Conservation (phyloP, 2,113 vertebrate species). For the Leiothrix lutea region DNA sequence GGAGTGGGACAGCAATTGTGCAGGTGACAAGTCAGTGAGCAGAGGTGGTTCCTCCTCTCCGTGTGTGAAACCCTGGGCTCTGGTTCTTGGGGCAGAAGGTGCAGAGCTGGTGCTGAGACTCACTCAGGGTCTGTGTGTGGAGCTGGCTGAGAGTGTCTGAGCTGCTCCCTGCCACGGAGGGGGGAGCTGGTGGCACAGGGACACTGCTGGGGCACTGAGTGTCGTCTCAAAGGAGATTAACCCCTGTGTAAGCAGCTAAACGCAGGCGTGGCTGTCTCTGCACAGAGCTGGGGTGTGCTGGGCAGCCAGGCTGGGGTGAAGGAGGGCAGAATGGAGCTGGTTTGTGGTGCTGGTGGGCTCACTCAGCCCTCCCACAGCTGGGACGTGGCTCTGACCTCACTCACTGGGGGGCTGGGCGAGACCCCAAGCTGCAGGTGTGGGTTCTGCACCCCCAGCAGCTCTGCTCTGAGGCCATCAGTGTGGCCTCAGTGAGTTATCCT, state of each 20-base stretch:
- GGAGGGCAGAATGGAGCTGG: background rate
- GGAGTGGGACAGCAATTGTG: background rate
- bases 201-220: accelerated
- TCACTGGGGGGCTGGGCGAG: background rate
- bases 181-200: background rate
- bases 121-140: accelerated
- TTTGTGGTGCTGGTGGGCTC: background rate
- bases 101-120: background rate
- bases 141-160: accelerated
- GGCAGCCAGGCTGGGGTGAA: background rate
- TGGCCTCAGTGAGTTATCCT: background rate
- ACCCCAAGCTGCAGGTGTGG: background rate
- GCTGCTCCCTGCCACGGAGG: background rate
- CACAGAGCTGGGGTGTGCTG: background rate
- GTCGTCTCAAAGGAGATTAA: background rate
- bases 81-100: no score
- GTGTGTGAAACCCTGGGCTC: background rate
- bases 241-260: accelerated
- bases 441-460: background rate
- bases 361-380: background rate
- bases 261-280: no score
- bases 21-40: background rate
- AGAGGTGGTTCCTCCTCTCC: background rate
- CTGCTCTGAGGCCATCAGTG: background rate
- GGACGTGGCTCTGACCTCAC: accelerated